Base-by-base conservation (phyloP, 2,113 vertebrate genomes). In the Oreochromis spilurus region DNA sequence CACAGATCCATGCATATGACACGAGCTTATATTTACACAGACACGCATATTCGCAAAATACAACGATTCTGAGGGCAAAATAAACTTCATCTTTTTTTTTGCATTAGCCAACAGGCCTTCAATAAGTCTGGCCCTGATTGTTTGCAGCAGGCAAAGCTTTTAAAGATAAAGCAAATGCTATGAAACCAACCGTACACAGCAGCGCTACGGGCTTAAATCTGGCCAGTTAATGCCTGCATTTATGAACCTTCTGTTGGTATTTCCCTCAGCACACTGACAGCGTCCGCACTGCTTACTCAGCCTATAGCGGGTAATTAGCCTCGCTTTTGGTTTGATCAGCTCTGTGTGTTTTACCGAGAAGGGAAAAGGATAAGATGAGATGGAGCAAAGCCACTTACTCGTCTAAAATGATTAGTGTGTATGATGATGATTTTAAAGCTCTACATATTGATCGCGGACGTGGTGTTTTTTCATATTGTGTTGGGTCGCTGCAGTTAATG, bases 171-270 rank as follows among this genome's bases (percentile, higher is more conserved):
- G 81, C 86, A 85, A 94, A 91, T 91, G 92, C 89, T 87, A 83
- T 57, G 81, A 89, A 85, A 85, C 48, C 31, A 21, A 43, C 55
- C 43, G 9, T 81, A 85, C 84, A 58, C 83, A 40, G 79, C 89
- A 83, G 87, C 31, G 86, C 93, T 88, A 21, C 8, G 21, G 90
- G 94, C 87, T 92, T 89, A 91, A 94, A 94, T 95, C 88, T 91
- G 92, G 91, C 88, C 90, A 82, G 12, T 91, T 93, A 92, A 92
- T 92, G 89, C 65, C 55, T 85, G 67, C 91, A 67, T 94, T 95
- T 91, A 94, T 89, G 89, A 91, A 93, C 94, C 93, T 89, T 93
- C 91, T 95, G 94, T 94, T 81, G 43, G 83, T 85, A 79, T 94
- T 94, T 91, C 93, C 91, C 89, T 84, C 12, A 89, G 91, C 93